Evolutionary conservation across 2,797 vertebrate genomes (phyloP), one percentile per base, ranked within the genome.

Genomic region (Austrolebias charrua): DNA sequence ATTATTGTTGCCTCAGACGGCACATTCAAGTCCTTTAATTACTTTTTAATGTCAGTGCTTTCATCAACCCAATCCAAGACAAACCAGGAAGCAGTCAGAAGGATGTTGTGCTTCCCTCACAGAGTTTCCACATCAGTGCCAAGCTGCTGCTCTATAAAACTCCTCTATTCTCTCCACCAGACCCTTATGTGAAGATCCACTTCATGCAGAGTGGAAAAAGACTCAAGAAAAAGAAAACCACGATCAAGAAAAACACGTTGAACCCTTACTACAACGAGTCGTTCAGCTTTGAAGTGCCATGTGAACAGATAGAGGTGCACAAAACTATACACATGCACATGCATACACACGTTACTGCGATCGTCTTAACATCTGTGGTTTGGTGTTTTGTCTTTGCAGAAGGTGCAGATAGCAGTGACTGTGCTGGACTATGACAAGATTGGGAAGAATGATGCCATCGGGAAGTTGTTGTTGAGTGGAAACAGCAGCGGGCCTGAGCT

Each of bases 341-440:
- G 14, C 2, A 50, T 2, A 45, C 19, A 59, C 1, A 24, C 9
- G 10, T 16, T 38, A 13, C 48, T 53, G 2, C 0, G n/a, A 20
- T 16, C 0, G 46, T 50, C 5, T 72, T 6, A 45, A 53, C n/a
- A 58, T 46, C 1, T 0, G 54, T 44, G 35, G 19, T n/a, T 55
- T 43, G 40, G 10, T 59, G 1, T 71, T 1, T 72, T 52, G 56
- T 6, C 15, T 75, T 84, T 1, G 56, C 68, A 99, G 97, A 99
- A 98, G 91, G 95, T 98, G 82, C 97, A 98, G 89, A 80, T 99
- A 82, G 95, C 95, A 73, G 95, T 98, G 85, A 98, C 96, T 71
- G 98, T 98, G 86, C 90, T 99, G 93, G 98, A 99, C 93, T 99
- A 99, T 85, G 98, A 99, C 92, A 99, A 99, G 94, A 98, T 99